Evolutionary conservation across 2,113 vertebrate species (phyloP), one percentile per base, ranked within the genome.

Genomic region (Galemys pyrenaicus): DNA sequence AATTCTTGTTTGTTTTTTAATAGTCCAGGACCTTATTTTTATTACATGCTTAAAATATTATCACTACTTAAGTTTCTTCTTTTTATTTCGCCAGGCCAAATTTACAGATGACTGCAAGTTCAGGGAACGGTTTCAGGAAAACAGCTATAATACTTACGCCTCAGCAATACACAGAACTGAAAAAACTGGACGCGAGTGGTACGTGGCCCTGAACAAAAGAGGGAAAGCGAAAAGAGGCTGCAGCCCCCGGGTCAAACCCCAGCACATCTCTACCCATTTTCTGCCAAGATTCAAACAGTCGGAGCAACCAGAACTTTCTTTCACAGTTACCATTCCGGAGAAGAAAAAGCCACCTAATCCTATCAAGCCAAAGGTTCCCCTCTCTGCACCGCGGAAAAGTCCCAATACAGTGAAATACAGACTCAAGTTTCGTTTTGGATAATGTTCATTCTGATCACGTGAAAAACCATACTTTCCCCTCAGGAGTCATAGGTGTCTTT

Each of bases 61-160:
- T 32, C 9, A 16, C 30, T 65, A 49, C 7, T 79, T 94, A 32
- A 37, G 67, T 94, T 44, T 90, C 49, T 41, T 79, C 58, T 30
- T 80, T 78, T 32, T 5, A 12, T 24, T 12, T 0, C 1, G 39
- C 93, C 24, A 99, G 99, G 98, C 98, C 58, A 98, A 73, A 75
- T 99, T 99, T 98, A 98, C 99, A 0, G 99, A 99, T 0, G 99
- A 99, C 96, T 99, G 99, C 97, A 99, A 99, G 85, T 99, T 99
- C 98, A 98, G 99, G 92, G 99, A 99, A 95, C 98, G 99, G 32
- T 99, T 99, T 98, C 99, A 99, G 97, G 99, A 99, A 98, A 99
- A 99, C 99, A 99, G 99, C 97, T 99, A 99, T 97, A 99, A 99
- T 97, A 99, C 99, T 0, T 99, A 99, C 0, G 99, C 99, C 87